Percentiles rank a stretch among this genome's conserved stretches.
Conservation (phyloP, 1,140 invertebrate species). For the Grapholita molesta region DNA sequence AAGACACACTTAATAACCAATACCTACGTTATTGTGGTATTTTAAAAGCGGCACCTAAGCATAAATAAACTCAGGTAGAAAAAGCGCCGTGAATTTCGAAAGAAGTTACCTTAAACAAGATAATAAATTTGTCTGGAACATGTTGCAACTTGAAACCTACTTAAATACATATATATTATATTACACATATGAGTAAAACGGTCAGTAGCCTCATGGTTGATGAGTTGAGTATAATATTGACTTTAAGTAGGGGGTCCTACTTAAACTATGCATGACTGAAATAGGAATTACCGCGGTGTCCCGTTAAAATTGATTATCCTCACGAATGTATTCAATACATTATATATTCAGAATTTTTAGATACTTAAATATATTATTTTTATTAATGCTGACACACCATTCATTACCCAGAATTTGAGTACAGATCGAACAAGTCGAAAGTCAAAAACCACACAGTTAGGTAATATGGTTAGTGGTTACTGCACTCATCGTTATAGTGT, state of each 20-base stretch:
- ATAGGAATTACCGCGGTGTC: no score
- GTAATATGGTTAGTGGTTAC: neutral
- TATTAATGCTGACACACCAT: no score
- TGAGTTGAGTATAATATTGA: neutral
- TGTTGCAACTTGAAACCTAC: neutral
- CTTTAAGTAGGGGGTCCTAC: no score
- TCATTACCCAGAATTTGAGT: no score
- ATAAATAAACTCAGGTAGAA: slow-evolving; percentile 1
- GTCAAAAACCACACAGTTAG: neutral
- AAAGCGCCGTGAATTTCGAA: neutral
- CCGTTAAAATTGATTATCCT: no score
- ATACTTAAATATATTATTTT: no score
- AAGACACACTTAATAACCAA: neutral
- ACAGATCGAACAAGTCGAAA: no score
- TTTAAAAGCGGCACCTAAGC: neutral
- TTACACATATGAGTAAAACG: neutral
- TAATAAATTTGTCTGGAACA: neutral
- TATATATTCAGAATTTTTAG: no score
- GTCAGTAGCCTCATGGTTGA: neutral
- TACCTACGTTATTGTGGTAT: neutral
- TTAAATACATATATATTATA: no score
- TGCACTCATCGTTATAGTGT: neutral
- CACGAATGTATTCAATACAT: no score
- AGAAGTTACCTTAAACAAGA: neutral
- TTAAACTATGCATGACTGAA: no score